Evolutionary conservation across 2,113 vertebrate species (phyloP), one percentile per base, ranked within the genome.

Genomic region (Gymnogyps californianus): DNA sequence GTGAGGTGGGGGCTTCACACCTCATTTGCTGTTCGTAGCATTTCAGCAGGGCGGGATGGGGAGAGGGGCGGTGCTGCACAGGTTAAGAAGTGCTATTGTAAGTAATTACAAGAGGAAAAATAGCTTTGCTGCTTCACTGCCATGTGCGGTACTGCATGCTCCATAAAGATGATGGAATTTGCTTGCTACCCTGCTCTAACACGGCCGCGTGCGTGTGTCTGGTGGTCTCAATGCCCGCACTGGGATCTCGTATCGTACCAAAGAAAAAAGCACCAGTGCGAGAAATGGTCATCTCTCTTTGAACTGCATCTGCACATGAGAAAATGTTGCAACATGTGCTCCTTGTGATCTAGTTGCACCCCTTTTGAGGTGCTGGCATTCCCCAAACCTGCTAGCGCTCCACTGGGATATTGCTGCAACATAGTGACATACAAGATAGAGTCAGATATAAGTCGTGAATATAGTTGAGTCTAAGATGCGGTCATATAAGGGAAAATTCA

Each of bases 171-270:
- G 74, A 89, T 75, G 54, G 78, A 64, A 34, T 89, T 72, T 85
- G 57, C 83, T 52, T 62, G 76, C 80, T 74, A 17, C n/a, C 13
- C 13, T 38, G 22, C 25, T 77, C 72, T 51, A 26, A 65, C 80
- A 29, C 6, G 1, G n/a, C 40, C 10, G 0, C 3, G 6, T 38
- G 21, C 1, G 1, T 24, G 46, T 9, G 40, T 20, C 80, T 46
- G 61, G 34, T 40, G 67, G 51, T 49, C 46, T 82, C 22, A 16
- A 2, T 31, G 59, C 24, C 47, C 1, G 4, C 65, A 6, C 59
- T 42, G 72, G 55, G 36, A 36, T 29, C 51, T 75, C 0, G 0
- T 15, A 4, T 22, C 4, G 0, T 17, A 66, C 40, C 59, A 46
- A 22, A 81, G 58, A 51, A 58, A 74, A 70, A 75, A n/a, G 38